Evolutionary conservation across 1,140 invertebrate species (phyloP), one percentile per base, ranked within the genome.

Genomic region (Anastrepha obliqua): DNA sequence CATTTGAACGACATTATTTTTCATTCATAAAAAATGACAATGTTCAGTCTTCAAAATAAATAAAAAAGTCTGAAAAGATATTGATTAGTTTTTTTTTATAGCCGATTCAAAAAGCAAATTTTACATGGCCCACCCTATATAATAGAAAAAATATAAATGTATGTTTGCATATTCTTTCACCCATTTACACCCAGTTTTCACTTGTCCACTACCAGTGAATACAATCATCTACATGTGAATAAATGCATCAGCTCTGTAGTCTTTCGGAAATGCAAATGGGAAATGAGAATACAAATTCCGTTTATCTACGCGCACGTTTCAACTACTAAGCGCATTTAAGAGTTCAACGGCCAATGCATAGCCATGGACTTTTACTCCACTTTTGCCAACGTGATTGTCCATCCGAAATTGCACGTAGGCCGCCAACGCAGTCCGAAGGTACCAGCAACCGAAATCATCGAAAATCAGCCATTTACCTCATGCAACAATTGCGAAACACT

Each of bases 301-400:
- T 51, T 81, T 20, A 47, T 42, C 51, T 47, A 81, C 20, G 51
- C 11, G 74, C 47, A 58, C 51, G 47, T 81, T 67, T 7, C 64
- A 67, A 67, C n/a, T 62, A 55, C 74, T 55, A 11, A 51, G 74
- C 47, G n/a, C 8, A 55, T 17, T n/a, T 5, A 81, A 20, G 2
- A 58, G 74, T 81, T 81, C 74, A 81, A 81, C 74, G 74, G 13
- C 74, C 74, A 81, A 42, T n/a, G 47, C 47, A 55, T 81, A 55
- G 47, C 74, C 74, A 81, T 81, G 74, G 74, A 81, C 74, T 55
- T 81, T 81, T 81, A 81, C 74, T 55, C 74, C 74, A 81, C 74
- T 81, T 81, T 81, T 81, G 74, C 51, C 74, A 55, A 81, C 74
- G 74, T 81, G 74, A 81, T 13, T 44, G 51, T n/a, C 74, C 51